Evolutionary conservation across 2,797 vertebrate species (phyloP).

Genomic region (Microctenopoma lineatum): DNA sequence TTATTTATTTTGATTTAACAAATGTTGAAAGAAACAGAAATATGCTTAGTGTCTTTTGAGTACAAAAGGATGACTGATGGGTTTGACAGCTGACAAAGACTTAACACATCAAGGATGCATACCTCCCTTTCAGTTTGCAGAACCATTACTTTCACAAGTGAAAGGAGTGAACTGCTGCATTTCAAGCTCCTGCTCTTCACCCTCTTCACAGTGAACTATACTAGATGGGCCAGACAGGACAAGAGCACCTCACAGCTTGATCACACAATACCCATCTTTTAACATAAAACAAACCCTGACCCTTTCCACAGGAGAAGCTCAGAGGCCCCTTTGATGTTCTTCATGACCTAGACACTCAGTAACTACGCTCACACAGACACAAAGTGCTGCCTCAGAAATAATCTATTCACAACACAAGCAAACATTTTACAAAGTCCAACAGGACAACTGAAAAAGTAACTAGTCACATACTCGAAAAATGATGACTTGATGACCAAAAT

Average conservation of each 20-base stretch:
- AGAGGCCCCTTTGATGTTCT: slow-evolving; percentile 40
- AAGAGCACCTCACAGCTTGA: slow-evolving; percentile 46
- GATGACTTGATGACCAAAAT: background rate
- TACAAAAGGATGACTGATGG: slow-evolving; percentile 26
- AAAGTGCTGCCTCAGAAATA: slow-evolving; percentile 39
- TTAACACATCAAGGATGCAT: slow-evolving; percentile 41
- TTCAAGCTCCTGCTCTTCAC: slow-evolving; percentile 23
- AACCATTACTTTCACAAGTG: slow-evolving; percentile 25
- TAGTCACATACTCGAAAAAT: slow-evolving; percentile 8
- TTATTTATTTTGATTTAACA: background rate
- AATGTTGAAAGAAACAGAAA: slow-evolving; percentile 5
- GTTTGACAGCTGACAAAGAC: slow-evolving; percentile 50
- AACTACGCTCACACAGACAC: slow-evolving; percentile 10
- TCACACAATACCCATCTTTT: slow-evolving; percentile 35
- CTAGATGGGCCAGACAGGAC: slow-evolving; percentile 39
- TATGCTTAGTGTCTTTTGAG: slow-evolving; percentile 17
- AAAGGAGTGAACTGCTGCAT: slow-evolving; percentile 35
- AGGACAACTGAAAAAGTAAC: background rate
- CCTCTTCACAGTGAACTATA: slow-evolving; percentile 39
- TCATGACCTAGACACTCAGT: slow-evolving; percentile 21
- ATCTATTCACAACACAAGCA: background rate
- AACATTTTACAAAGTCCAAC: slow-evolving; percentile 19
- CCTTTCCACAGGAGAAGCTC: slow-evolving; percentile 27
- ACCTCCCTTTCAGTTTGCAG: slow-evolving; percentile 55
- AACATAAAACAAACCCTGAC: slow-evolving; percentile 38